Evolutionary conservation across 2,888 invertebrate genomes (phyloP), one percentile per base, ranked within the genome.

Genomic region (Podotricha telesiphe): DNA sequence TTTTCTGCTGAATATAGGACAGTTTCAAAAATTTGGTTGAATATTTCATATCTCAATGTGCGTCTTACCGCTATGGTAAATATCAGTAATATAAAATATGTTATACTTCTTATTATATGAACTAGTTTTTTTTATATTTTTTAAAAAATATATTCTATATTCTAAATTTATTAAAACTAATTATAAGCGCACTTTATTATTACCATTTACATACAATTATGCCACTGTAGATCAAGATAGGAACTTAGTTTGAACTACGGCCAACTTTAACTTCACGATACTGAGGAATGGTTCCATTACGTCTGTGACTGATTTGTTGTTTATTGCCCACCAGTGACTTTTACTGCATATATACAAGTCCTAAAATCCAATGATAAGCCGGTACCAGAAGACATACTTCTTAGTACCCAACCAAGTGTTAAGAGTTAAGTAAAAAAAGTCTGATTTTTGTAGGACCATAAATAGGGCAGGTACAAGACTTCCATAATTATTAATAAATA

Each of bases 291-390:
- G 85, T 81, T 80, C 86, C 86, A 87, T 88, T 88, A 86, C 87
- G 87, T 85, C 82, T 76, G 84, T 82, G 88, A 88, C 88, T 89
- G 88, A 89, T 89, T 87, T 84, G 85, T 87, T 88, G 88, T 89
- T 89, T 89, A 89, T 89, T 86, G 83, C 82, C 78, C 85, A 80
- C 83, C 84, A 86, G 83, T 83, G 84, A 79, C 80, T 80, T 67
- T 61, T 61, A 42, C 55, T 22, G 55, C n/a, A n/a, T n/a, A n/a
- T n/a, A n/a, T n/a, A n/a, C n/a, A n/a, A n/a, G n/a, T n/a, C n/a
- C n/a, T n/a, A n/a, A n/a, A n/a, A n/a, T n/a, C n/a, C n/a, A n/a
- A n/a, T n/a, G n/a, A n/a, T n/a, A n/a, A n/a, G n/a, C n/a, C n/a
- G n/a, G n/a, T n/a, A n/a, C n/a, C n/a, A n/a, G n/a, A n/a, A n/a